A percentile compares a stretch with the other conserved stretches of the same genome.
phyloP scores from a whole-genome alignment of 2,888 invertebrate genomes.

The Eremobia ochroleuca region DNA sequence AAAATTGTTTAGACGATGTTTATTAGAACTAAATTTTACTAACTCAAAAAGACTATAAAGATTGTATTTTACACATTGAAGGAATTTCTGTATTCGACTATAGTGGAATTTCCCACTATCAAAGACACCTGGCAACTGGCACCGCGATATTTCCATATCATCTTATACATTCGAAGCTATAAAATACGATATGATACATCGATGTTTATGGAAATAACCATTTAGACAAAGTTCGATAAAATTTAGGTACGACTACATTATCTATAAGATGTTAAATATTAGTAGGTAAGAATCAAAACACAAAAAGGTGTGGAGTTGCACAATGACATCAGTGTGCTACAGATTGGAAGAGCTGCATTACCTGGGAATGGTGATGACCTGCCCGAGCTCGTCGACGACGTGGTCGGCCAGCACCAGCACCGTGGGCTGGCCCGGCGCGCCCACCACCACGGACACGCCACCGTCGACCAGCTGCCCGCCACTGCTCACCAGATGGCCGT shows the following conservation, averaged over 20 bases:
- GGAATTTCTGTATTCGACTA: conserved; percentile 63
- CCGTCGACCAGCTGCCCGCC: conserved; percentile 89
- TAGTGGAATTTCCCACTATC: conserved; percentile 81
- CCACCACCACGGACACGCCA: conserved; percentile 90
- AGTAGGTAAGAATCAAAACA: conserved; percentile 14
- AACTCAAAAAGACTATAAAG: conserved; percentile 54
- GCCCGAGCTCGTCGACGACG: conserved; percentile 93
- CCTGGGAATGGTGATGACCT: conserved; percentile 93
- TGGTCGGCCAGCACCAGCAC: conserved; percentile 94
- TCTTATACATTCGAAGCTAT: conserved; percentile 76
- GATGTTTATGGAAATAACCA: conserved; percentile 67
- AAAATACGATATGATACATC: conserved; percentile 74
- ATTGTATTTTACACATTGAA: conserved; percentile 57
- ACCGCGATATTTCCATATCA: conserved; percentile 76
- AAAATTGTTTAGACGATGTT: conserved; percentile 7
- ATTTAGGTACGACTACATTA: conserved; percentile 30
- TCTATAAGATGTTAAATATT: conserved; percentile 30
- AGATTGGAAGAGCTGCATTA: conserved; percentile 74
- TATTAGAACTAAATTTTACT: conserved; percentile 34
- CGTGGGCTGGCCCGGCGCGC: conserved; percentile 89
- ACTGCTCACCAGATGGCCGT: conserved; percentile 90
- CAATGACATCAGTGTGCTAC: conserved; percentile 3
- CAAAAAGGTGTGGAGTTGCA: conserved; percentile 4
- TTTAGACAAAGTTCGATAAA: conserved; percentile 68
- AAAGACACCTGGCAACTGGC: conserved; percentile 78